Evolutionary conservation across 1,140 invertebrate genomes (phyloP).

Genomic region (Steinernema khuongi): DNA sequence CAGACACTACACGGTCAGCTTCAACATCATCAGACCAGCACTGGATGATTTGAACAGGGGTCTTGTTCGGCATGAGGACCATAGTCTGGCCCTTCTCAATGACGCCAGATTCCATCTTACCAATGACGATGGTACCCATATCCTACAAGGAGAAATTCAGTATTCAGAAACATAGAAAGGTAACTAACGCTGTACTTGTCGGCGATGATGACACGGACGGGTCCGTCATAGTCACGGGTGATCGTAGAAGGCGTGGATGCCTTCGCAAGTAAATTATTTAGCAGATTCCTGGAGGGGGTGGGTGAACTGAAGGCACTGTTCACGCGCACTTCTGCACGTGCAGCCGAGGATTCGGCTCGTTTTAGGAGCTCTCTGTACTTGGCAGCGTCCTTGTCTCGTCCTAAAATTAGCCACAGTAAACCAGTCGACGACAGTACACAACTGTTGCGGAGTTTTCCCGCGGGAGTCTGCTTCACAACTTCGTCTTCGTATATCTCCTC

Average conservation of each 20-base stretch:
- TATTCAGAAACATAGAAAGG: neutral
- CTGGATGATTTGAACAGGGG: constrained; percentile 86
- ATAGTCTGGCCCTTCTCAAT: constrained; percentile 83
- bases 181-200: constrained; percentile 83
- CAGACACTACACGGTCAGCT: constrained; percentile 81
- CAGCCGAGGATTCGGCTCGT: neutral
- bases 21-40: constrained; percentile 95
- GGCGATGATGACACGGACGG: constrained; percentile 93
- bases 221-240: constrained; percentile 82
- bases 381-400: neutral
- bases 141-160: constrained; percentile 64
- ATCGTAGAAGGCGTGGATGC: no score
- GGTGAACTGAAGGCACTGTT: neutral
- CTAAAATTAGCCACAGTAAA: neutral
- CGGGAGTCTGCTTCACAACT: neutral
- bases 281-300: neutral
- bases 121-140: constrained; percentile 98
- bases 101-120: constrained; percentile 93
- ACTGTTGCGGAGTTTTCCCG: neutral
- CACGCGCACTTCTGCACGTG: neutral
- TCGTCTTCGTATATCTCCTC: neutral
- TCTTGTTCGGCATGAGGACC: constrained; percentile 95
- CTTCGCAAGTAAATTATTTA: neutral
- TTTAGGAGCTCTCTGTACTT: constrained; percentile 1
- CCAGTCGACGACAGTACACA: neutral